Conservation (phyloP, 2,888 invertebrate genomes). For the Napeogenes inachia region DNA sequence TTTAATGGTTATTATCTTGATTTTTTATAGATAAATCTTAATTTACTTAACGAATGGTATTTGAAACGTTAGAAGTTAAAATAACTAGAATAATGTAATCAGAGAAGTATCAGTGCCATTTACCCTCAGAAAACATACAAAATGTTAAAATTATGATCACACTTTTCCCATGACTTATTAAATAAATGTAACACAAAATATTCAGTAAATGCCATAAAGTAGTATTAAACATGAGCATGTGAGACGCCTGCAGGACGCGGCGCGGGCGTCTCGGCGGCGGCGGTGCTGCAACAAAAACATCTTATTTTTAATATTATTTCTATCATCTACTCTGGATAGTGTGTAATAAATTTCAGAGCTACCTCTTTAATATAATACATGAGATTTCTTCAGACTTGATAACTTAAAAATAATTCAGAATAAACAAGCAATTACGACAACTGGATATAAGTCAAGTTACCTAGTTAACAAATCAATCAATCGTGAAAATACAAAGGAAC, state of each 20-base stretch:
- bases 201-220: conserved; percentile 5
- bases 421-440: conserved; percentile 16
- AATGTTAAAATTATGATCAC: no score
- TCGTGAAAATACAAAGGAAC: conserved; percentile 36
- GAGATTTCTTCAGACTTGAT: background rate
- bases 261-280: conserved; percentile 9
- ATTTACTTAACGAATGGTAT: no score
- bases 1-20: no score
- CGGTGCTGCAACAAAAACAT: conserved; percentile 9
- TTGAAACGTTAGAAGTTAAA: no score
- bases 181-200: conserved; percentile 3
- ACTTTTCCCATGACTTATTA: background rate
- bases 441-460: conserved; percentile 11
- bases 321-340: background rate
- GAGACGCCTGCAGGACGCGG: conserved; percentile 5
- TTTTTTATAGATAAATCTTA: no score
- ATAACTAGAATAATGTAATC: no score
- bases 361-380: background rate
- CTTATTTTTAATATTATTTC: conserved; percentile 3
- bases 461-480: conserved; percentile 33
- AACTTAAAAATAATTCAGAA: background rate
- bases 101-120: no score
- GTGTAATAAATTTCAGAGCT: background rate
- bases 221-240: conserved; percentile 1
- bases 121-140: no score